Evolutionary conservation across 64 coral and sea anemone genomes (phyloP).

Genomic region (Stichodactyla mertensii): DNA sequence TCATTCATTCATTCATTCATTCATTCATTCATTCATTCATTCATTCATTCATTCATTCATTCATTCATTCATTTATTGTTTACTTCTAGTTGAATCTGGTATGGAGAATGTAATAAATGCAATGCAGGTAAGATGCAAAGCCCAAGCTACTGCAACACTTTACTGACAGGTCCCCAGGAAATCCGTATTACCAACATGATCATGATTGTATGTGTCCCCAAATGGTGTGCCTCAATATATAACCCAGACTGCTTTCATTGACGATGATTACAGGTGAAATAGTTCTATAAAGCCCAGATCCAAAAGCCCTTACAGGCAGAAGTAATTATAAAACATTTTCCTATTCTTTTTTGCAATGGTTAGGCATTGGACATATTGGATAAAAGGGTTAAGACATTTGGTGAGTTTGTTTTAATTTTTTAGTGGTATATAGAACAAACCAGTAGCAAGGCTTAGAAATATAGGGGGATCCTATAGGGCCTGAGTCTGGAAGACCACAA

Average conservation of each 20-base stretch:
- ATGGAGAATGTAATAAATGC: constrained; percentile 44
- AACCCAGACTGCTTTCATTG: too few species aligned
- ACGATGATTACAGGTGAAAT: too few species aligned
- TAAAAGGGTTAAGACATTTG: constrained; percentile 62
- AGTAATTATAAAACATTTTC: too few species aligned
- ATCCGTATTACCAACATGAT: neutral
- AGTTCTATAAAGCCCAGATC: too few species aligned
- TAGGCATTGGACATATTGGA: constrained; percentile 67
- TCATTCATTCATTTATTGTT: neutral
- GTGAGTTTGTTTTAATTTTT: constrained; percentile 35
- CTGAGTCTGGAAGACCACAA: neutral
- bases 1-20: too few species aligned
- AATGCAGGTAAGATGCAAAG: constrained; percentile 26
- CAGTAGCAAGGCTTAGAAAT: too few species aligned
- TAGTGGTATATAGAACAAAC: neutral
- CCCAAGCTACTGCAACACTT: neutral
- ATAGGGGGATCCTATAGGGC: too few species aligned
- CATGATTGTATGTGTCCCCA: too few species aligned
- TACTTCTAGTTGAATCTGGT: constrained; percentile 19
- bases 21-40: too few species aligned
- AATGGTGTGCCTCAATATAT: too few species aligned
- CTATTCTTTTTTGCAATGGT: neutral
- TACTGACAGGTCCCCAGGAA: neutral
- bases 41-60: too few species aligned
- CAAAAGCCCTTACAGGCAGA: too few species aligned